phyloP scores from a whole-genome alignment of 2,113 vertebrate species.

The Pterophyllum scalare region DNA sequence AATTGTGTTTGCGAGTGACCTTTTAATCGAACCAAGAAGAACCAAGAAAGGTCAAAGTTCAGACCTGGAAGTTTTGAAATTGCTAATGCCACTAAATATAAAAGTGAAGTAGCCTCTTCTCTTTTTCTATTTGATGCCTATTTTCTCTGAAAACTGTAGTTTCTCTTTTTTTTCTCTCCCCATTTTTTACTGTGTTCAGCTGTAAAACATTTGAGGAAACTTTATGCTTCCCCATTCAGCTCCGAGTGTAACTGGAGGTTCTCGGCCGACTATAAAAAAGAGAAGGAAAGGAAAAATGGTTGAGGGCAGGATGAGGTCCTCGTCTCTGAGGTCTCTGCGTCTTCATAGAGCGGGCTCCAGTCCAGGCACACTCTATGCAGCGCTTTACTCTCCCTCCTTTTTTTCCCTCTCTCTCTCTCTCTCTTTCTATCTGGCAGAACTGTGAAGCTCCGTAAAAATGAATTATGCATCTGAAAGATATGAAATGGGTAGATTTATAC shows the following conservation, averaged over 20 bases:
- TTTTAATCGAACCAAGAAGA: background rate
- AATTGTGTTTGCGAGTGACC: constrained; percentile 44
- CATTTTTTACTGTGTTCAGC: constrained; percentile 69
- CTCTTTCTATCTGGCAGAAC: constrained; percentile 44
- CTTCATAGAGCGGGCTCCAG: constrained; percentile 49
- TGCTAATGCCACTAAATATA: constrained; percentile 29
- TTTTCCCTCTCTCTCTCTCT: background rate
- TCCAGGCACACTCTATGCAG: constrained; percentile 69
- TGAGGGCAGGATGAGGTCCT: constrained; percentile 76
- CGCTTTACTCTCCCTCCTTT: constrained; percentile 18
- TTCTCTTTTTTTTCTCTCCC: background rate
- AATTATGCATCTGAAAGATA: constrained; percentile 57
- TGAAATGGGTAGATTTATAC: constrained; percentile 58
- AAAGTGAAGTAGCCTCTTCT: constrained; percentile 44
- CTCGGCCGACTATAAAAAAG: constrained; percentile 70
- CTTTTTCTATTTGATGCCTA: constrained; percentile 17
- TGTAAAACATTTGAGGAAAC: constrained; percentile 80
- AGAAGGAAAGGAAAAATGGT: constrained; percentile 76
- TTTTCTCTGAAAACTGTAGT: constrained; percentile 44
- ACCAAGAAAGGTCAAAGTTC: constrained; percentile 49
- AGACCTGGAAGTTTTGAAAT: constrained; percentile 45
- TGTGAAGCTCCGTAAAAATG: constrained; percentile 60
- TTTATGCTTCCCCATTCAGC: constrained; percentile 78
- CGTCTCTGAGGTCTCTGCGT: constrained; percentile 67
- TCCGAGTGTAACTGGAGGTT: constrained; percentile 76